phyloP scores from a whole-genome alignment of 2,797 vertebrate genomes.

The Halcyon chelicuti region DNA sequence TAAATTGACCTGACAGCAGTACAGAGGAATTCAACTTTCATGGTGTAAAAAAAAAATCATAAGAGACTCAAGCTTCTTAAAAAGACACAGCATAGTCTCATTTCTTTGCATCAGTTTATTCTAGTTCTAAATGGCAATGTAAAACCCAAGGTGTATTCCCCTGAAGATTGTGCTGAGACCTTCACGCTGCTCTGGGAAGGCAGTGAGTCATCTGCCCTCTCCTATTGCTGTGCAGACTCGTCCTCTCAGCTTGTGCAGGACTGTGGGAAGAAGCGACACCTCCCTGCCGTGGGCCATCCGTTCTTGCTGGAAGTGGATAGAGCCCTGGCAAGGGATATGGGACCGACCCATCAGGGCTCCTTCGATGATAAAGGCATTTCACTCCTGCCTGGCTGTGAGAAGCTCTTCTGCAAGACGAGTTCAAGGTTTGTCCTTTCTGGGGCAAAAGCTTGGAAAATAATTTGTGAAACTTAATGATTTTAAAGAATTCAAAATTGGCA shows the following conservation, averaged over 20 bases:
- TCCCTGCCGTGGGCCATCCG: not conserved
- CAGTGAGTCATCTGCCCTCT: not conserved
- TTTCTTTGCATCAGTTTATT: not conserved
- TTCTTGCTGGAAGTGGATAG: not conserved
- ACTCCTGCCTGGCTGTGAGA: not conserved
- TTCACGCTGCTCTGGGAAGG: not conserved
- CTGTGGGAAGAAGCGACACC: not conserved
- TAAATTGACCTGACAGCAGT: not conserved
- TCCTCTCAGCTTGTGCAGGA: not conserved
- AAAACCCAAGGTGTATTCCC: not conserved
- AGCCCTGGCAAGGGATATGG: not conserved
- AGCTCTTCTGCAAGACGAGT: not conserved
- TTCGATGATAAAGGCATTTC: not conserved
- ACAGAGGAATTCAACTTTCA: not conserved
- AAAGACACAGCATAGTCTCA: not conserved
- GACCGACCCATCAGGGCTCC: not conserved
- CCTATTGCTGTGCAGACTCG: not conserved
- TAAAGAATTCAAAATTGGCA: not conserved
- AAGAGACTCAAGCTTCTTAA: not conserved
- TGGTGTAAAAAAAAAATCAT: not conserved
- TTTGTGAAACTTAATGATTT: not conserved
- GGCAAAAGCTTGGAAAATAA: not conserved
- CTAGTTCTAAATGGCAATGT: not conserved
- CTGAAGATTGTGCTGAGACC: not conserved
- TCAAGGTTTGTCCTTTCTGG: not conserved